Evolutionary conservation across 2,797 vertebrate genomes (phyloP).

Genomic region (Eutrigla gurnardus): DNA sequence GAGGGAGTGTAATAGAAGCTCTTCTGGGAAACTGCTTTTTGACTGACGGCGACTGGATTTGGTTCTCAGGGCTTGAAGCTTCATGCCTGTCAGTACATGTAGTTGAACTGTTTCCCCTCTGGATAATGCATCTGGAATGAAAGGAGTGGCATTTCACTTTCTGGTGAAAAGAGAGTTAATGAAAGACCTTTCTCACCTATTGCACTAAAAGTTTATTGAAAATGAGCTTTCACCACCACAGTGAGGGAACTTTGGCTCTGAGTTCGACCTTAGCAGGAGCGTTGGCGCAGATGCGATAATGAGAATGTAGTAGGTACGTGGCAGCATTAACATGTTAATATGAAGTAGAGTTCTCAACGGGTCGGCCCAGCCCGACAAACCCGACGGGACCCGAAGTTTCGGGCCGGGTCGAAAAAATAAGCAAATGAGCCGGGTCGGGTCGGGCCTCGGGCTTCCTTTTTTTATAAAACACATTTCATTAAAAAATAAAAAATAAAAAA

Average conservation of each 20-base stretch:
- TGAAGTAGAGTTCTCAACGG: no score
- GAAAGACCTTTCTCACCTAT: conserved; percentile 24
- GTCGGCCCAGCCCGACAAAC: no score
- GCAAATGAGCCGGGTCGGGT: no score
- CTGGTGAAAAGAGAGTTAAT: conserved; percentile 38
- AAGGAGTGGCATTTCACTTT: conserved; percentile 46
- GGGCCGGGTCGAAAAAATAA: no score
- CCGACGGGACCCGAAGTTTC: no score
- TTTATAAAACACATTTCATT: no score
- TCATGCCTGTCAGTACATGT: conserved; percentile 61
- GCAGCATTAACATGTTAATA: conserved; percentile 51
- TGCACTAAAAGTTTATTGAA: conserved; percentile 1
- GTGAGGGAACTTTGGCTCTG: not conserved
- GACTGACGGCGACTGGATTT: conserved; percentile 51
- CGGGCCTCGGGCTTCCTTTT: no score
- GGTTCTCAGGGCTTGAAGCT: conserved; percentile 38
- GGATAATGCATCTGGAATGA: conserved; percentile 45
- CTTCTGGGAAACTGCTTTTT: conserved; percentile 42
- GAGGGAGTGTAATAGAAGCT: not conserved
- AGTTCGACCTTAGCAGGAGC: conserved; percentile 40
- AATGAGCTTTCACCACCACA: conserved; percentile 24
- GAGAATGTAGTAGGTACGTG: conserved; percentile 43
- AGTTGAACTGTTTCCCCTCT: conserved; percentile 17
- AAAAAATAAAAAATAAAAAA: no score
- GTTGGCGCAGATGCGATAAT: conserved; percentile 40